Evolutionary conservation across 2,888 invertebrate species (phyloP).

Genomic region (Troides aeacus): DNA sequence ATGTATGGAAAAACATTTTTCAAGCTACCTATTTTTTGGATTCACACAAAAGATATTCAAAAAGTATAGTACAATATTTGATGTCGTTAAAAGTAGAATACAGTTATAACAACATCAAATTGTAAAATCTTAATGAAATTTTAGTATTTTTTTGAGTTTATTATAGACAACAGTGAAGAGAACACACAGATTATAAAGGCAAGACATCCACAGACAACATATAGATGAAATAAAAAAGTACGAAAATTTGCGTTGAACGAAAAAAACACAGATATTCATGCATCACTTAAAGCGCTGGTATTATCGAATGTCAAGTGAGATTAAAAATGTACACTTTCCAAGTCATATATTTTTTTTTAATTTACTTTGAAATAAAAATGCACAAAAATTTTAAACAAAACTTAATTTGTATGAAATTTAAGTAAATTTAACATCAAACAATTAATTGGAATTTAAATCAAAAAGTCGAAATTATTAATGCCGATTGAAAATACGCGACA

Average conservation of each 20-base stretch:
- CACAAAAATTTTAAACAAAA: neutral
- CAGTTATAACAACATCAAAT: too few species aligned
- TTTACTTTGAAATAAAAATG: neutral
- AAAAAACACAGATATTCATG: slow-evolving; percentile 24
- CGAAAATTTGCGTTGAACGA: slow-evolving; percentile 6
- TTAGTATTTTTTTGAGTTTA: too few species aligned
- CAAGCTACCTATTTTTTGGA: too few species aligned
- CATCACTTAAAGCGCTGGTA: slow-evolving; percentile 24
- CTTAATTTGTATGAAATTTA: neutral
- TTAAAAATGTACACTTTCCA: neutral
- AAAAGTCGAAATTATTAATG: slow-evolving; percentile 2
- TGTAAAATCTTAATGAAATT: too few species aligned
- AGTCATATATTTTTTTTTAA: neutral
- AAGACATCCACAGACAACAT: slow-evolving; percentile 16
- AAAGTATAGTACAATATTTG: too few species aligned
- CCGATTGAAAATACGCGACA: slow-evolving; percentile 11
- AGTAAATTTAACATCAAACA: neutral
- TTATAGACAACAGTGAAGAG: too few species aligned
- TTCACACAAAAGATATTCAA: too few species aligned
- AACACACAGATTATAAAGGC: neutral
- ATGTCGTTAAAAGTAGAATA: too few species aligned
- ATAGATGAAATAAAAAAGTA: slow-evolving; percentile 15
- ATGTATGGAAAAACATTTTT: neutral
- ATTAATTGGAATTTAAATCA: neutral
- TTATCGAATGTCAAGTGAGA: neutral